phyloP scores from a whole-genome alignment of 2,888 invertebrate genomes.

The Axea sp. region DNA sequence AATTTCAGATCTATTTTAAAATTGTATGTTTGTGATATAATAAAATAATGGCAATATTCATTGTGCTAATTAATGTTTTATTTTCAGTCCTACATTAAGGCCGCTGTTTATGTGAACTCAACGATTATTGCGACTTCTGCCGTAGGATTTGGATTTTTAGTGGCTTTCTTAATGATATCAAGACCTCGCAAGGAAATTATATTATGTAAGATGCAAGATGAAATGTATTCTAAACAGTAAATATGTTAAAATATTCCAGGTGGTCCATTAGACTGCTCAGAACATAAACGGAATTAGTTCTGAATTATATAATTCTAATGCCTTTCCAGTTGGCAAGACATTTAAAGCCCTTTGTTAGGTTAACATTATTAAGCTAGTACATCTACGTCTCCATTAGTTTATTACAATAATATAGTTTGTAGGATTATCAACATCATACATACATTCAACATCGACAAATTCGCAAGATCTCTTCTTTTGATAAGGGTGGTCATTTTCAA shows the following conservation, averaged over 20 bases:
- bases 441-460: slow-evolving; percentile 18
- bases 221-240: no score
- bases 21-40: no score
- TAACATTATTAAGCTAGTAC: slow-evolving; percentile 15
- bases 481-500: slow-evolving; percentile 17
- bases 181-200: slow-evolving; percentile 67
- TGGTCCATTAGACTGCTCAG: slow-evolving; percentile 1
- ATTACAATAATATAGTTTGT: slow-evolving; percentile 19
- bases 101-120: slow-evolving; percentile 73
- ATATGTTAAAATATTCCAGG: slow-evolving; percentile 3
- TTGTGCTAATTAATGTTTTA: slow-evolving; percentile 1
- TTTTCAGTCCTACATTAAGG: slow-evolving; percentile 71
- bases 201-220: slow-evolving; percentile 69
- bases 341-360: slow-evolving; percentile 19
- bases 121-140: slow-evolving; percentile 74
- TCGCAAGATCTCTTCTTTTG: slow-evolving; percentile 11
- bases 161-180: no score
- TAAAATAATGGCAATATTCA: no score
- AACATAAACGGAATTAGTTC: slow-evolving; percentile 5
- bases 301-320: slow-evolving; percentile 20
- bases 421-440: slow-evolving; percentile 11
- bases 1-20: no score
- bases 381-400: slow-evolving; percentile 21
- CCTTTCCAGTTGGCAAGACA: slow-evolving; percentile 13
- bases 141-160: slow-evolving; percentile 71